Evolutionary conservation across 2,888 invertebrate genomes (phyloP), one percentile per base, ranked within the genome.

Genomic region (Hyles lineata): DNA sequence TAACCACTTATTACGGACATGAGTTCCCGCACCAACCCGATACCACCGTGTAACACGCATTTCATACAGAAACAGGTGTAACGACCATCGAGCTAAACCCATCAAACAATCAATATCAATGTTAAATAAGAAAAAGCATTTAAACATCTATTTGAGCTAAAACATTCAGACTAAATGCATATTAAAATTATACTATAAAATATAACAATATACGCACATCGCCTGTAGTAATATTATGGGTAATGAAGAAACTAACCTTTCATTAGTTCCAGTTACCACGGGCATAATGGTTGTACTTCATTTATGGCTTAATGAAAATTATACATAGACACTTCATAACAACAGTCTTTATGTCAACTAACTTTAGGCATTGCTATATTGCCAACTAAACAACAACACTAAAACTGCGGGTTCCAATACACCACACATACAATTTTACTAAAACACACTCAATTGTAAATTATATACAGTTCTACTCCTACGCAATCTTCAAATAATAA

Each of bases 51-150:
- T 83, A 87, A 91, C 92, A 90, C 89, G 85, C 92, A 87, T 93
- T 93, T 93, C 93, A 75, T 82, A 77, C 74, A 80, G 90, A 93
- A 93, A 93, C 88, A 90, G 91, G 88, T 90, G 93, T 87, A 91
- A 93, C 93, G 91, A 89, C 82, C 77, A 77, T 83, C 82, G 85
- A 85, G 83, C 76, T 70, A 78, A 70, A 67, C 73, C 32, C 60
- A 63, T 63, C 67, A 72, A 72, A 61, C 62, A 71, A 5, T 69
- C 69, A 9, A 43, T 23, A 19, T 67, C 59, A 35, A 70, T 21
- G 25, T 17, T 21, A 43, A 58, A 67, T 21, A 8, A 70, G 23
- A 72, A 75, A 76, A 74, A 75, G 29, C 76, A 72, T 73, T 70
- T 74, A 76, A 74, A 79, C 74, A 80, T 76, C 80, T 83, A 85